A percentile compares a stretch with the other conserved stretches of the same genome.
phyloP scores from a whole-genome alignment of 2,113 vertebrate species.

The Dicaeum eximium region DNA sequence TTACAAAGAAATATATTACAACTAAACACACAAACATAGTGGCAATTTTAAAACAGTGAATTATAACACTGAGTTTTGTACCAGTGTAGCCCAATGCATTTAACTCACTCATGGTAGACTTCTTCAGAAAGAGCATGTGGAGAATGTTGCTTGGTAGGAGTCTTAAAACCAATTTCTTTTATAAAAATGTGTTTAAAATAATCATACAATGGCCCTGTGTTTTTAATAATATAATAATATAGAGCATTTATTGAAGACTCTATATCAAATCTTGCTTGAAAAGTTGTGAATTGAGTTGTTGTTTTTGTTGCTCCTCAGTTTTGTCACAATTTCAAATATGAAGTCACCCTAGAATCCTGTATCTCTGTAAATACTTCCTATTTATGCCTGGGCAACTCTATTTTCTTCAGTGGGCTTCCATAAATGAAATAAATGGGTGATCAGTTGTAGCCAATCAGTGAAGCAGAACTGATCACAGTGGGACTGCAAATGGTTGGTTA shows the following conservation, averaged over 20 bases:
- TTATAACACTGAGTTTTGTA: neutral
- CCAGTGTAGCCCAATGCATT: neutral
- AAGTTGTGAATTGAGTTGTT: neutral
- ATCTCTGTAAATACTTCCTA: neutral
- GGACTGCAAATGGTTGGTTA: neutral
- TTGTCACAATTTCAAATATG: neutral
- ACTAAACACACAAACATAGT: neutral
- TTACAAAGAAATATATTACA: neutral
- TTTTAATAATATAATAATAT: neutral
- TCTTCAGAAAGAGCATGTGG: neutral
- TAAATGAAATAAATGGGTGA: neutral
- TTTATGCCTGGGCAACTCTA: neutral
- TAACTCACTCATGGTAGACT: neutral
- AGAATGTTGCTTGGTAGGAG: neutral
- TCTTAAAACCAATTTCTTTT: neutral
- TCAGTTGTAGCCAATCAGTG: neutral
- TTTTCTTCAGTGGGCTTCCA: neutral
- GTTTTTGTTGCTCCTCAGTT: neutral
- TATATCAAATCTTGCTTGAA: neutral
- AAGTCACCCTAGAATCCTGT: neutral
- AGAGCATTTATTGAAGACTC: neutral
- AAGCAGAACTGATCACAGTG: neutral
- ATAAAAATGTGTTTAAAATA: neutral
- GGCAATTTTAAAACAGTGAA: neutral
- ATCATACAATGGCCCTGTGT: neutral